These are phyloP conservation scores for Steinernema scapterisci DNA, from an alignment of 2,888 invertebrate species.

Conservation along the genomic window DNA sequence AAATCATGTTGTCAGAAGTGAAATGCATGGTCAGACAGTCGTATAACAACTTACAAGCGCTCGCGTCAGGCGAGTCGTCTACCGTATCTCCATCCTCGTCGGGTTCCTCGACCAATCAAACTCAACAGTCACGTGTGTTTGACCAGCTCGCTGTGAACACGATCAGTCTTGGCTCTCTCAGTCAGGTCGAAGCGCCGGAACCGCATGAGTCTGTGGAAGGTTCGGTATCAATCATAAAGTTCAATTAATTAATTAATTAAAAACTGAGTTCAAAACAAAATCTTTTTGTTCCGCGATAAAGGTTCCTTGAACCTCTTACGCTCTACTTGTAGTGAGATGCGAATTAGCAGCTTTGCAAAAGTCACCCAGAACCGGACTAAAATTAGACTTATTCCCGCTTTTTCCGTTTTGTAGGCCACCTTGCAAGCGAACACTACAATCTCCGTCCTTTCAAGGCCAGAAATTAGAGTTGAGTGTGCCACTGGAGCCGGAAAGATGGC, in stretches of 20 bases:
- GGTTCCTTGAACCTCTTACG: too few relatives aligned
- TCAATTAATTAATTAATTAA: not conserved
- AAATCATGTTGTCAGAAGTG: not conserved
- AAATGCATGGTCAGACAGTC: slow-evolving; percentile 19
- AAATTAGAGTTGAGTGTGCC: too few relatives aligned
- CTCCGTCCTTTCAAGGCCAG: too few relatives aligned
- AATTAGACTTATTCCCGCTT: too few relatives aligned
- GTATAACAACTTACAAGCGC: slow-evolving; percentile 4
- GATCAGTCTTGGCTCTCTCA: slow-evolving; percentile 8
- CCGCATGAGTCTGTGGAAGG: not conserved
- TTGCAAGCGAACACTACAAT: too few relatives aligned
- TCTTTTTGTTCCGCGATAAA: too few relatives aligned
- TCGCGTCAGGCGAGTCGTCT: slow-evolving; percentile 1
- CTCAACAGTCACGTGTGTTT: not conserved
- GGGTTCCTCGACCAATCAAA: not conserved
- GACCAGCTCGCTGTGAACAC: slow-evolving; percentile 17
- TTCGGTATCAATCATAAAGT: not conserved
- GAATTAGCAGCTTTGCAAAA: too few relatives aligned
- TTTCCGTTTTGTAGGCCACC: too few relatives aligned
- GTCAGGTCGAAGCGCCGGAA: slow-evolving; percentile 19
- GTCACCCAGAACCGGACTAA: too few relatives aligned
- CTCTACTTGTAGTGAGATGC: too few relatives aligned
- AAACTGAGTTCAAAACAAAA: not conserved
- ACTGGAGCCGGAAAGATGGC: too few relatives aligned
- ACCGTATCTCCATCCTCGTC: slow-evolving; percentile 2